These are phyloP conservation scores for Tetropium fuscum DNA, from an alignment of 2,888 invertebrate species.

Conservation along the genomic window DNA sequence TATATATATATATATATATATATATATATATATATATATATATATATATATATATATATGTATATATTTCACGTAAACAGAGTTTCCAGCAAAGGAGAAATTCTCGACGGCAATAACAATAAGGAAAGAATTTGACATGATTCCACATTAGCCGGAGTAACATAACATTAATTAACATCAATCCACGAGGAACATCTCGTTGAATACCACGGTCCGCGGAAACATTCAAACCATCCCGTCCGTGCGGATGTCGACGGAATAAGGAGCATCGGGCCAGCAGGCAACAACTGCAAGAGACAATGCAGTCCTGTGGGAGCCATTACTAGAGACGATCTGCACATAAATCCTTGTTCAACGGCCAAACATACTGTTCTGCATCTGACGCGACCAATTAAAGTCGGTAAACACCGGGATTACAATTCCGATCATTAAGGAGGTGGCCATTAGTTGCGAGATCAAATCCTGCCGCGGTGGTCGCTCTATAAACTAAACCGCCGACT, in stretches of 20 bases:
- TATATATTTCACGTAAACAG: constrained; percentile 22
- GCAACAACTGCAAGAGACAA: constrained; percentile 41
- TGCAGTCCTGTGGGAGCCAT: constrained; percentile 59
- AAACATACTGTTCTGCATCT: constrained; percentile 54
- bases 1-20: too few species aligned
- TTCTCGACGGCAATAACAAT: constrained; percentile 39
- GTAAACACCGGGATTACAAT: constrained; percentile 57
- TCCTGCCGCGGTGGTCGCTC: constrained; percentile 52
- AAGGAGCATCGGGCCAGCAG: constrained; percentile 11
- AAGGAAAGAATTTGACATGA: constrained; percentile 39
- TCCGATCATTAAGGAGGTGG: constrained; percentile 51
- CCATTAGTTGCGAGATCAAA: constrained; percentile 55
- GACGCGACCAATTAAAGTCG: constrained; percentile 58
- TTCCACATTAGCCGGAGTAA: constrained; percentile 33
- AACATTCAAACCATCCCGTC: constrained; percentile 36
- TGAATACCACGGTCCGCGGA: constrained; percentile 36
- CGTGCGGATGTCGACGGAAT: constrained; percentile 25
- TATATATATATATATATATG: too few species aligned
- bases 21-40: too few species aligned
- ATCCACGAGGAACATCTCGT: constrained; percentile 36
- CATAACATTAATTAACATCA: constrained; percentile 44
- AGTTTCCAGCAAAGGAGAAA: constrained; percentile 24
- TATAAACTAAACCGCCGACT: constrained; percentile 51
- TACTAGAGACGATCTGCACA: constrained; percentile 51
- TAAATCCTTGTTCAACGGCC: constrained; percentile 54